phyloP scores from a whole-genome alignment of 2,888 invertebrate genomes.

The Linyphia triangularis region DNA sequence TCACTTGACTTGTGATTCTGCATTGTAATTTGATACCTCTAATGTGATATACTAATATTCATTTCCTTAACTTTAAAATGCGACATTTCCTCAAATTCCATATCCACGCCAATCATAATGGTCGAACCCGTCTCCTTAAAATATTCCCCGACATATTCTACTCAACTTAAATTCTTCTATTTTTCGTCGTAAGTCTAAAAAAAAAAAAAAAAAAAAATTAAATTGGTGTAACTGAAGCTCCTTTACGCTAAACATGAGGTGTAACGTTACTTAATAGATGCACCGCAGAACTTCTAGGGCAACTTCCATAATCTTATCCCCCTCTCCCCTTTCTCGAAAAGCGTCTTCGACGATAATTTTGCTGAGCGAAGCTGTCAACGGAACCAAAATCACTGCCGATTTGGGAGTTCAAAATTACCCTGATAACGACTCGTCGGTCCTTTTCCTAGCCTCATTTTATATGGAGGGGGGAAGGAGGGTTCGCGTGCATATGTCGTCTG shows the following conservation, averaged over 20 bases:
- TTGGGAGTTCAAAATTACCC: constrained; percentile 73
- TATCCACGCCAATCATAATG: no score
- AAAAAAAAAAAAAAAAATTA: background rate
- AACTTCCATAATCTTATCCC: constrained; percentile 37
- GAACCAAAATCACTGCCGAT: constrained; percentile 71
- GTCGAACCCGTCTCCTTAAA: no score
- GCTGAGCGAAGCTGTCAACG: constrained; percentile 65
- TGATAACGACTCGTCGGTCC: constrained; percentile 66
- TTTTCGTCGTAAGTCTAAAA: no score
- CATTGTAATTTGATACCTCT: no score
- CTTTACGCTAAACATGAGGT: background rate
- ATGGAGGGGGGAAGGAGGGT: constrained; percentile 18
- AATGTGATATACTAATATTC: no score
- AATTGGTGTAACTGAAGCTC: constrained; percentile 2
- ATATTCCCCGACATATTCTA: no score
- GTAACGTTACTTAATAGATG: constrained; percentile 29
- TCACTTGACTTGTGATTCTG: no score
- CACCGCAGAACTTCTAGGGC: constrained; percentile 18
- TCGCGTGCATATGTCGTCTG: constrained; percentile 65
- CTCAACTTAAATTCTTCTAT: no score
- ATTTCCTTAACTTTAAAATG: no score
- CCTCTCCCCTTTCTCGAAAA: background rate
- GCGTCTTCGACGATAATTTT: constrained; percentile 47
- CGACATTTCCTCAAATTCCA: no score
- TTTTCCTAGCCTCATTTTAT: constrained; percentile 55